Conservation (phyloP, 2,113 vertebrate genomes). For the Balaeniceps rex region DNA sequence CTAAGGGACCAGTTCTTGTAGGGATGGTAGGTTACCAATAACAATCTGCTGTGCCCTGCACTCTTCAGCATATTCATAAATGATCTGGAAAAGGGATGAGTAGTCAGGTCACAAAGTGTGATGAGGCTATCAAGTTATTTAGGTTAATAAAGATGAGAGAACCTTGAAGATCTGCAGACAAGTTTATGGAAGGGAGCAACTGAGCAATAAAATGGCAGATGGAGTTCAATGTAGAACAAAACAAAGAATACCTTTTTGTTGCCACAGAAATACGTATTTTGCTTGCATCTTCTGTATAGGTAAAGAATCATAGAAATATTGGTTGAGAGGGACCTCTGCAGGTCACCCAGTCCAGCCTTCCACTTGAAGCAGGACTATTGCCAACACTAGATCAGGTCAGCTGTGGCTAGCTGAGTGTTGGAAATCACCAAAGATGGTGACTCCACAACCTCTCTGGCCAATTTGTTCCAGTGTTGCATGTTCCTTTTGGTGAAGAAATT, state of each 20-base stretch:
- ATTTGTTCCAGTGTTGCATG: background rate
- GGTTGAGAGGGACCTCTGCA: constrained; percentile 64
- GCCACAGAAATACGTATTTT: background rate
- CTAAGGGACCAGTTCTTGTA: background rate
- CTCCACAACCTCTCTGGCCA: background rate
- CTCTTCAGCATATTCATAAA: background rate
- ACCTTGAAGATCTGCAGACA: background rate
- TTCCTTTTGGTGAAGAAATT: background rate
- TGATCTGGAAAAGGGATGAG: background rate
- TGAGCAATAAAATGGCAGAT: background rate
- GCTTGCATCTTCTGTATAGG: background rate
- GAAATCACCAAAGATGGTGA: background rate
- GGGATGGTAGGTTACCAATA: background rate
- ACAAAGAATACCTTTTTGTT: background rate
- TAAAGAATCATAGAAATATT: background rate
- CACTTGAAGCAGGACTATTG: background rate
- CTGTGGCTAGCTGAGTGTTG: background rate
- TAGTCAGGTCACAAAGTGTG: background rate
- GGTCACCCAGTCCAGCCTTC: background rate
- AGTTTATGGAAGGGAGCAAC: background rate
- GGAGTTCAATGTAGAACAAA: background rate
- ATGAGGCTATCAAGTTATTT: background rate
- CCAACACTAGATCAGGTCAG: background rate
- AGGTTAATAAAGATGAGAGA: background rate
- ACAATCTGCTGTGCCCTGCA: background rate